phyloP scores from a whole-genome alignment of 2,888 invertebrate species.

The Tillus elongatus region DNA sequence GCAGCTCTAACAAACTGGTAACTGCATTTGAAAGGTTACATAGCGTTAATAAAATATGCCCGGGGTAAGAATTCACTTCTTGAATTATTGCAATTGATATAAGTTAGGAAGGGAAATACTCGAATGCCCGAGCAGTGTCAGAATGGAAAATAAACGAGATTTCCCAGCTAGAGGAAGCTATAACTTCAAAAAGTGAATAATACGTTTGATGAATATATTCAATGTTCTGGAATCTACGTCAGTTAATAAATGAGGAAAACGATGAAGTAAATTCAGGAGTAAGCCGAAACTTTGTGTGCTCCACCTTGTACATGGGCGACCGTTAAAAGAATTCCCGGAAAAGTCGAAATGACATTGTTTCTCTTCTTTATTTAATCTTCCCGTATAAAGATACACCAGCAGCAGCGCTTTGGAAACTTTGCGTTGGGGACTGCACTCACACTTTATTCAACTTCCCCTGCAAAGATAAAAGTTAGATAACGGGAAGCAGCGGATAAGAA shows the following conservation, averaged over 20 bases:
- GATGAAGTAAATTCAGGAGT: not conserved
- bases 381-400: conserved; percentile 23
- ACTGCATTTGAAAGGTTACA: too few relatives aligned
- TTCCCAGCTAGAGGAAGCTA: too few relatives aligned
- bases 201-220: not conserved
- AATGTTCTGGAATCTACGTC: not conserved
- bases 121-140: too few relatives aligned
- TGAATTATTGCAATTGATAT: too few relatives aligned
- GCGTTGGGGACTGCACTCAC: conserved; percentile 12
- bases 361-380: conserved; percentile 29
- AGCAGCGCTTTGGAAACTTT: conserved; percentile 23
- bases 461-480: conserved; percentile 21
- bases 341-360: conserved; percentile 29
- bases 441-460: conserved; percentile 19
- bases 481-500: conserved; percentile 22
- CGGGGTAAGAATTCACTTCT: too few relatives aligned
- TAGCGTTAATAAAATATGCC: too few relatives aligned
- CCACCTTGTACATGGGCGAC: conserved; percentile 10
- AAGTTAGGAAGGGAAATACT: too few relatives aligned
- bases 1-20: too few relatives aligned
- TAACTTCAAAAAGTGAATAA: not conserved
- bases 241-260: not conserved
- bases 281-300: not conserved
- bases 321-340: conserved; percentile 22
- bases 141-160: too few relatives aligned